A percentile compares a stretch with the other conserved stretches of the same genome.
Conservation (phyloP, 1,140 invertebrate species). For the Drosophila athabasca region DNA sequence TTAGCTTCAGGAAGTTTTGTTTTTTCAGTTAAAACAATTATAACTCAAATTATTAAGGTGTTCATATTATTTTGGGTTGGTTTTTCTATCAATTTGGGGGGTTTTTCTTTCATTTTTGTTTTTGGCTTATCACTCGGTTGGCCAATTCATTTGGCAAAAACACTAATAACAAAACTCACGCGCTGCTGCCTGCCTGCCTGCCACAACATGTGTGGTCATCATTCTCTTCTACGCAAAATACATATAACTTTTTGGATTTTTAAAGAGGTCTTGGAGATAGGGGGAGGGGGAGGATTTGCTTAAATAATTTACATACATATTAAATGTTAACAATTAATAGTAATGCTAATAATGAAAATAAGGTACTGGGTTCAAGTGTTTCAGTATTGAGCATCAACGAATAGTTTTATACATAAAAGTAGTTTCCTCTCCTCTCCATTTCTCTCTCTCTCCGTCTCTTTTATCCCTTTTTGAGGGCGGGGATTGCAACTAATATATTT, state of each 20-base stretch:
- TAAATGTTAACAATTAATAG: slow-evolving; percentile 79
- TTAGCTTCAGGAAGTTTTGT: slow-evolving; percentile 35
- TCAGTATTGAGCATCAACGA: slow-evolving; percentile 72
- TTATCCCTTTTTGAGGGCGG: slow-evolving; percentile 25
- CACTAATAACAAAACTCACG: slow-evolving; percentile 69
- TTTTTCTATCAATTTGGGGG: slow-evolving; percentile 38
- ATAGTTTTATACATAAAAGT: slow-evolving; percentile 70
- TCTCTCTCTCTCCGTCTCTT: slow-evolving; percentile 33
- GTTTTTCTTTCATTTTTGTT: slow-evolving; percentile 40
- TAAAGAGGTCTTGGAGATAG: background rate
- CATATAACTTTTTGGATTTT: slow-evolving; percentile 66
- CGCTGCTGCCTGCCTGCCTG: slow-evolving; percentile 29
- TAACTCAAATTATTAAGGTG: slow-evolving; percentile 49
- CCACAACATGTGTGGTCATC: background rate
- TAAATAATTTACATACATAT: slow-evolving; percentile 82
- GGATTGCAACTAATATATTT: slow-evolving; percentile 63
- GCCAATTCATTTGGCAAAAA: slow-evolving; percentile 64
- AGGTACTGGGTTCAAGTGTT: slow-evolving; percentile 83
- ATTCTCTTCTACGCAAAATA: slow-evolving; percentile 65
- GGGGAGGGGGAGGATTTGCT: slow-evolving; percentile 32
- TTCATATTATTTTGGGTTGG: slow-evolving; percentile 38
- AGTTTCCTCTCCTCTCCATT: slow-evolving; percentile 49
- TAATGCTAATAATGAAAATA: slow-evolving; percentile 83
- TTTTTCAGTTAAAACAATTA: slow-evolving; percentile 65
- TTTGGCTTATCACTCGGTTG: slow-evolving; percentile 69